phyloP scores from a whole-genome alignment of 2,888 invertebrate genomes.

The Stenoptilia bipunctidactyla region DNA sequence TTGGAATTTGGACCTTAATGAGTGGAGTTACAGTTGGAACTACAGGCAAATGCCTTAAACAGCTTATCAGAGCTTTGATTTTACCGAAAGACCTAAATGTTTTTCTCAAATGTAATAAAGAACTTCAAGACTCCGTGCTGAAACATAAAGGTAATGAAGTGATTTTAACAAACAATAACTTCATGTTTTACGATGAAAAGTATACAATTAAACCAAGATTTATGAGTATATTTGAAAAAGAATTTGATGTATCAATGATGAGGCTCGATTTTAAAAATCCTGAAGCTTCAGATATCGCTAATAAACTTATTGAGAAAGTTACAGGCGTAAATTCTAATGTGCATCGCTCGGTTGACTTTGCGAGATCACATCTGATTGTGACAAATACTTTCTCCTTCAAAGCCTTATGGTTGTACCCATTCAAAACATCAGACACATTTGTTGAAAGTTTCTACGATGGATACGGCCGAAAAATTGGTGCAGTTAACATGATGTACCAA shows the following conservation, averaged over 20 bases:
- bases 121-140: slow-evolving; percentile 34
- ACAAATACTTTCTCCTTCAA: slow-evolving; percentile 80
- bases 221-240: slow-evolving; percentile 41
- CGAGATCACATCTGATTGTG: slow-evolving; percentile 73
- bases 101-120: slow-evolving; percentile 36
- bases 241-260: slow-evolving; percentile 44
- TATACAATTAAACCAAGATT: slow-evolving; percentile 34
- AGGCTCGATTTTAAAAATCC: too few relatives aligned
- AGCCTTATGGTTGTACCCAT: slow-evolving; percentile 77
- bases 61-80: slow-evolving; percentile 41
- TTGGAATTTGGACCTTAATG: slow-evolving; percentile 64
- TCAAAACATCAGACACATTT: slow-evolving; percentile 69
- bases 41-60: slow-evolving; percentile 36
- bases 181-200: slow-evolving; percentile 47
- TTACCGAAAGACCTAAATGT: slow-evolving; percentile 33
- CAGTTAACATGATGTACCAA: slow-evolving; percentile 83
- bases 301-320: too few relatives aligned
- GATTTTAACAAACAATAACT: slow-evolving; percentile 43
- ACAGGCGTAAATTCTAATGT: slow-evolving; percentile 57
- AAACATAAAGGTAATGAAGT: slow-evolving; percentile 39
- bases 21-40: slow-evolving; percentile 53
- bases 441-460: slow-evolving; percentile 73
- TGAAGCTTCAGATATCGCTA: too few relatives aligned
- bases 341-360: slow-evolving; percentile 60
- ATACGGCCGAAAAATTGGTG: slow-evolving; percentile 53